These are phyloP conservation scores for Apogon talboti DNA, from an alignment of 2,797 vertebrate genomes.

Conservation along the genomic window DNA sequence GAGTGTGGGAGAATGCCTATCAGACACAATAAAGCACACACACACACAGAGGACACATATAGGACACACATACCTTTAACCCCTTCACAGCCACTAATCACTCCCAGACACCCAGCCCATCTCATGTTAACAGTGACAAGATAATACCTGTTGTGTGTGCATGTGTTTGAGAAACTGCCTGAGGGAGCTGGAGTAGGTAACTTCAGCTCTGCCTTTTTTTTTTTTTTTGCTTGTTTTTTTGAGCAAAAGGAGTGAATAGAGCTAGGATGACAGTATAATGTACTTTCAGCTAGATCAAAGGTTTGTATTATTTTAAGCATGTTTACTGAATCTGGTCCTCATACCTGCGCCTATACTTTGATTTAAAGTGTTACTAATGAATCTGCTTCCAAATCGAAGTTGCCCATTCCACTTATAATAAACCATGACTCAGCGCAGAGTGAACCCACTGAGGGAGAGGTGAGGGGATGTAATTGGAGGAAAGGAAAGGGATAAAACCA, in stretches of 20 bases:
- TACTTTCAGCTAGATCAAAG: too few species aligned
- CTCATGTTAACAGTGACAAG: slow-evolving; percentile 76
- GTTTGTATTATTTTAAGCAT: too few species aligned
- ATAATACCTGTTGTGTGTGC: slow-evolving; percentile 61
- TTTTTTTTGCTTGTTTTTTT: too few species aligned
- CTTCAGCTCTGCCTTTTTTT: neutral
- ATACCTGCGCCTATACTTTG: neutral
- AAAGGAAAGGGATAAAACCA: slow-evolving; percentile 33
- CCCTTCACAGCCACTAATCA: slow-evolving; percentile 75
- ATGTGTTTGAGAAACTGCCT: slow-evolving; percentile 33
- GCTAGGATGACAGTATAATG: too few species aligned
- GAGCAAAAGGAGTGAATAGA: too few species aligned
- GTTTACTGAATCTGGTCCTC: too few species aligned
- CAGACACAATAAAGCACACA: slow-evolving; percentile 66
- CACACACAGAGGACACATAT: slow-evolving; percentile 22
- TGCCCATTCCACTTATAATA: neutral
- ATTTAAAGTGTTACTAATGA: neutral
- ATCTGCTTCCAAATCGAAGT: neutral
- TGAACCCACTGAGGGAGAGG: slow-evolving; percentile 3
- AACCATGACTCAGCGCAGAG: neutral
- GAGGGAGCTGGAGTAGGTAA: slow-evolving; percentile 25
- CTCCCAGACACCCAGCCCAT: slow-evolving; percentile 64
- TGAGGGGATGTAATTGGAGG: slow-evolving; percentile 25
- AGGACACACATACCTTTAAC: slow-evolving; percentile 75
- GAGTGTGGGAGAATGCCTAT: slow-evolving; percentile 80